These are phyloP conservation scores for Callipepla squamata DNA, from an alignment of 2,113 vertebrate genomes.

Conservation along the genomic window DNA sequence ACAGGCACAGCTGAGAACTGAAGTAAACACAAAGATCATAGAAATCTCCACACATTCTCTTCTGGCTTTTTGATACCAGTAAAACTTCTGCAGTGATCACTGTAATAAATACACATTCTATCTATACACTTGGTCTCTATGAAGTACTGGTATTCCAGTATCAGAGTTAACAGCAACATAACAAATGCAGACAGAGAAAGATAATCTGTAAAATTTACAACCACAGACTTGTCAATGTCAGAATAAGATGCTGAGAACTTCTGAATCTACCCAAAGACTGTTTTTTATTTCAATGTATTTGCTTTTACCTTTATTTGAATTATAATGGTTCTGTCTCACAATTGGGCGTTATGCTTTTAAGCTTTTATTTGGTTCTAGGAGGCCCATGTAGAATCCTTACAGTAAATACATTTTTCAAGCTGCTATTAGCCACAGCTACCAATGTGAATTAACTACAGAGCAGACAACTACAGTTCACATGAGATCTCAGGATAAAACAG, in stretches of 20 bases:
- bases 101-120: background rate
- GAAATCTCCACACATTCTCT: background rate
- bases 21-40: background rate
- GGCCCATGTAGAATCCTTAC: background rate
- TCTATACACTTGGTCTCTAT: background rate
- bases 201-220: background rate
- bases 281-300: background rate
- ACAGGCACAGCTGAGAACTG: slow-evolving; percentile 1
- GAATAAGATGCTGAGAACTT: background rate
- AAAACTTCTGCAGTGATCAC: background rate
- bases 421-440: background rate
- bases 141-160: background rate
- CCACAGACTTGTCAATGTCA: background rate
- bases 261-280: background rate
- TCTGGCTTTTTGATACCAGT: background rate
- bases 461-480: background rate
- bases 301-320: background rate
- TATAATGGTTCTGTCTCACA: background rate
- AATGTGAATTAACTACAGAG: background rate
- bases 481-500: background rate
- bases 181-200: background rate
- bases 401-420: background rate
- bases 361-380: background rate
- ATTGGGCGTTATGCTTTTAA: background rate
- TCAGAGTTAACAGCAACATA: background rate